Percentiles rank a stretch among this genome's conserved stretches.
These are phyloP conservation scores for Chaetodon trifascialis DNA, from an alignment of 2,113 vertebrate species.

Conservation along the genomic window DNA sequence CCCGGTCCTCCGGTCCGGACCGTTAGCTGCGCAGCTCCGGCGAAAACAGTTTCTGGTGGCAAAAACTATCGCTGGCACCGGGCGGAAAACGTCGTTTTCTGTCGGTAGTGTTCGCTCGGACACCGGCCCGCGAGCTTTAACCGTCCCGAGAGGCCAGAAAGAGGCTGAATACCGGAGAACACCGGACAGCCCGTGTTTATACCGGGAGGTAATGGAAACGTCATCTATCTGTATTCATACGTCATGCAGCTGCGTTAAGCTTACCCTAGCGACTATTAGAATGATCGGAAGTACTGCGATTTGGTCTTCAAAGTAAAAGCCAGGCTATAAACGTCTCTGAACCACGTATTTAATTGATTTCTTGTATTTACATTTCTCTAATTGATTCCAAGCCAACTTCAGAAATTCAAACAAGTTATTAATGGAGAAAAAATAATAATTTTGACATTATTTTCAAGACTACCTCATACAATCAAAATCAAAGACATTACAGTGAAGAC, in stretches of 20 bases:
- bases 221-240: slow-evolving; percentile 23
- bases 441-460: too few relatives aligned
- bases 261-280: background rate
- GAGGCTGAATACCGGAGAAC: background rate
- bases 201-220: slow-evolving; percentile 31
- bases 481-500: too few relatives aligned
- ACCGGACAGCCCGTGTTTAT: slow-evolving; percentile 36
- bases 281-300: background rate
- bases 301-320: slow-evolving; percentile 53
- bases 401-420: too few relatives aligned
- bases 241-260: slow-evolving; percentile 33
- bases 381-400: background rate
- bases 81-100: background rate
- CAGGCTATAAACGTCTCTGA: rapidly evolving
- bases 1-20: slow-evolving; percentile 1
- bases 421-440: background rate
- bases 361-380: background rate
- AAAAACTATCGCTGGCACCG: background rate
- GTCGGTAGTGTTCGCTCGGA: rapidly evolving
- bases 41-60: background rate
- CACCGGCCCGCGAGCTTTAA: background rate
- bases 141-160: background rate
- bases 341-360: background rate
- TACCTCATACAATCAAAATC: too few relatives aligned
- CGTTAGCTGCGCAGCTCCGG: slow-evolving; percentile 5